These are phyloP conservation scores for Perognathus longimembris DNA, from an alignment of 2,113 vertebrate genomes.

Conservation along the genomic window DNA sequence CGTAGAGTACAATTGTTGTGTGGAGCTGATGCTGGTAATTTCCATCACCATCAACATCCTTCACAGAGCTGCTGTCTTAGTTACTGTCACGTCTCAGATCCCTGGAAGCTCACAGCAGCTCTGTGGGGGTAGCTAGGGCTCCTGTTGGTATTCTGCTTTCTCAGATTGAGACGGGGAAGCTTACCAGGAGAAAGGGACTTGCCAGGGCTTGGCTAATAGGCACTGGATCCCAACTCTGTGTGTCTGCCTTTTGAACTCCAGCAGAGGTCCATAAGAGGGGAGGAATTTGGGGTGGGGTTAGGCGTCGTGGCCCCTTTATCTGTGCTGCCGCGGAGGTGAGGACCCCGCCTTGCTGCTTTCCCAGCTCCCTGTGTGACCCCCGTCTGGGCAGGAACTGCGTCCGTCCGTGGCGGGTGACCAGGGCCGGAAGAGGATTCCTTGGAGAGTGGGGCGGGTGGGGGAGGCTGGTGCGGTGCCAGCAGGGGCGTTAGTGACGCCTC, in stretches of 20 bases:
- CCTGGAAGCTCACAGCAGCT: not conserved
- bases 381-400: not conserved
- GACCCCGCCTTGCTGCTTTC: not conserved
- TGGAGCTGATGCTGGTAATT: not conserved
- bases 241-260: not conserved
- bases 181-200: not conserved
- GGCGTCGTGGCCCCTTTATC: not conserved
- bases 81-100: not conserved
- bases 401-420: not conserved
- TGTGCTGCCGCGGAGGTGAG: not conserved
- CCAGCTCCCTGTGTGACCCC: not conserved
- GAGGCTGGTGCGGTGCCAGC: slow-evolving; percentile 59
- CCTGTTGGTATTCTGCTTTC: slow-evolving; percentile 19
- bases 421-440: slow-evolving; percentile 64
- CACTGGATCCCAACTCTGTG: not conserved
- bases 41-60: not conserved
- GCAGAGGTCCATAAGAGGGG: not conserved
- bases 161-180: not conserved
- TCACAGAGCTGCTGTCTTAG: not conserved
- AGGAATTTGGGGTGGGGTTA: too few relatives aligned
- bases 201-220: not conserved
- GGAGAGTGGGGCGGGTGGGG: slow-evolving; percentile 63
- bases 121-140: not conserved
- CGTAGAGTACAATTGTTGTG: not conserved
- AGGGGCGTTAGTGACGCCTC: slow-evolving; percentile 38